phyloP scores from a whole-genome alignment of 30 jellyfish, hydroid and myxozoan genomes.

The Rhopilema esculentum region DNA sequence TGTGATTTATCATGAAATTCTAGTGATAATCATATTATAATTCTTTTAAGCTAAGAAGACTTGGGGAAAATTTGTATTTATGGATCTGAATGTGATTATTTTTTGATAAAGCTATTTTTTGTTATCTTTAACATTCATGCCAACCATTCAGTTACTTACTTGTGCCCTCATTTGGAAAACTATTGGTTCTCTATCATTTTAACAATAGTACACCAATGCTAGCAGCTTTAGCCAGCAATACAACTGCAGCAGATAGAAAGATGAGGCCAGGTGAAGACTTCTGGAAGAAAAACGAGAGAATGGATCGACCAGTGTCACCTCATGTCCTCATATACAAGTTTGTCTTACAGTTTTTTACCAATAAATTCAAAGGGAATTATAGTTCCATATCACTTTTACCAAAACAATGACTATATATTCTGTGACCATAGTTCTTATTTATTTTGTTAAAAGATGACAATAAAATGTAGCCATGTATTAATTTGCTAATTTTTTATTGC shows the following conservation, averaged over 20 bases:
- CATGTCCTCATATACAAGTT: constrained; percentile 94
- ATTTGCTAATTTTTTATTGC: too few relatives aligned
- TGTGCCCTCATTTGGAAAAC: too few relatives aligned
- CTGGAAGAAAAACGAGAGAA: constrained; percentile 88
- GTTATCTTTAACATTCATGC: too few relatives aligned
- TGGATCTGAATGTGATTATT: too few relatives aligned
- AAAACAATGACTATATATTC: background rate
- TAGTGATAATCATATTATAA: too few relatives aligned
- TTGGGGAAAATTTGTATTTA: too few relatives aligned
- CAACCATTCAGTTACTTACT: too few relatives aligned
- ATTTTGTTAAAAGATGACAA: background rate
- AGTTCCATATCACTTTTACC: background rate
- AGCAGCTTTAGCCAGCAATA: constrained; percentile 63
- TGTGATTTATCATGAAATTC: too few relatives aligned
- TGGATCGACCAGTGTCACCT: constrained; percentile 97
- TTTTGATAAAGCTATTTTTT: too few relatives aligned
- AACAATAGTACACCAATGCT: constrained; percentile 11
- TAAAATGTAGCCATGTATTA: too few relatives aligned
- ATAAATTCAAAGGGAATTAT: background rate
- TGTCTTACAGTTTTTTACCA: background rate
- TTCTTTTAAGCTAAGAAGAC: too few relatives aligned
- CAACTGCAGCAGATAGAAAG: constrained; percentile 61
- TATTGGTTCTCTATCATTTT: too few relatives aligned
- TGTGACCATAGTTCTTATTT: background rate
- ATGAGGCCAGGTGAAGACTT: constrained; percentile 83